Base-by-base conservation (phyloP, 2,113 vertebrate species). In the Hemibagrus wyckioides region DNA sequence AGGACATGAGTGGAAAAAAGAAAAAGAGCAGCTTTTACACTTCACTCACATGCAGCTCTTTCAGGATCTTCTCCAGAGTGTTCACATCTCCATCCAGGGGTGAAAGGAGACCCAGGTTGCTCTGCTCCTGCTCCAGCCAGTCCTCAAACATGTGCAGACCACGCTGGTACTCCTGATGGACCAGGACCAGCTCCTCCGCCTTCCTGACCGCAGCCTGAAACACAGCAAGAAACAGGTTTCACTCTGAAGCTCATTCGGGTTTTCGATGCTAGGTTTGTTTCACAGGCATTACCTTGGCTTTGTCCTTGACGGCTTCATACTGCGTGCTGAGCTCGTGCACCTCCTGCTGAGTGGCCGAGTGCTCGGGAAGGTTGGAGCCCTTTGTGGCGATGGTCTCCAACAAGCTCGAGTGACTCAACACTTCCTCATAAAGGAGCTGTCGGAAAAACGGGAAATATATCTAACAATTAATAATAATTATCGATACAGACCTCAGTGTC, bases 111-210 rank as follows among this genome's bases (percentile, higher is more conserved):
- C 92, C 94, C 82, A 99, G 94, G 59, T 94, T 95, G 81, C 97
- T 96, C 89, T 96, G 97, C 85, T 99, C 96, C 89, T 97, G 96
- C 84, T 96, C 96, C 92, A 99, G 90, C 98, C 98, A 99, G 84
- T 95, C 93, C 92, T 99, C 98, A 94, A 99, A 99, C 39, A 94
- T 92, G 85, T 98, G 97, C 30, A 99, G 89, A 21, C 96, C 96
- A 83, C 95, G 94, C 93, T 99, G 98, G 91, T 99, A 99, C 36
- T 97, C 96, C 90, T 98, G 96, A 89, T 99, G 98, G 81, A 96
- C 94, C 83, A 94, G 93, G 80, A 99, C 95, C 52, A 97, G 91
- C 83, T 96, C 96, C 93, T 99, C 98, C 65, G 95, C 95, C 91
- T 96, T 97, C 61, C 90, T 92, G 83, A 97, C 96, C 8, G 96